phyloP scores from a whole-genome alignment of 2,113 vertebrate species.

The Dipodomys ordii region DNA sequence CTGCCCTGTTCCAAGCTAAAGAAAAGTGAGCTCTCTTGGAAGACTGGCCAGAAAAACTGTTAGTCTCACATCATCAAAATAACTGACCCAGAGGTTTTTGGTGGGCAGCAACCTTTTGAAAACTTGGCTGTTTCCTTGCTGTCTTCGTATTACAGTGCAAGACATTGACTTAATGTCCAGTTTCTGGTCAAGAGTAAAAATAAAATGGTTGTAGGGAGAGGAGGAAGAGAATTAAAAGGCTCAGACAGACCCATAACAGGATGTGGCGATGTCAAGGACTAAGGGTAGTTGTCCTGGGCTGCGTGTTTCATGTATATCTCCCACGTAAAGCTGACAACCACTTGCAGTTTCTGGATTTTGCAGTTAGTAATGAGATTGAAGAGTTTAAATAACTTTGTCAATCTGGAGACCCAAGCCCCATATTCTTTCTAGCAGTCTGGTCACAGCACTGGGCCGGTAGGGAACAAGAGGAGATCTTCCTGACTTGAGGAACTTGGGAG shows the following conservation, averaged over 20 bases:
- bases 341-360: neutral
- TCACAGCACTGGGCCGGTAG: neutral
- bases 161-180: neutral
- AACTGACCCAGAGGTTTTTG: neutral
- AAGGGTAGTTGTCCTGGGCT: neutral
- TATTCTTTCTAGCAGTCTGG: neutral
- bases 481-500: too few relatives aligned
- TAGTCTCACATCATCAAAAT: neutral
- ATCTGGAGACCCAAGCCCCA: neutral
- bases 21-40: neutral
- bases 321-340: neutral
- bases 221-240: neutral
- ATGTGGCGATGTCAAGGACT: neutral
- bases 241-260: neutral
- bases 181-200: neutral
- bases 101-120: neutral
- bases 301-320: neutral
- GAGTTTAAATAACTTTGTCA: neutral
- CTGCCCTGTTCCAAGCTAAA: neutral
- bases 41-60: neutral
- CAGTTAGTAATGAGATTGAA: neutral
- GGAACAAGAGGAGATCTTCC: neutral
- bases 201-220: neutral
- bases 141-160: neutral
- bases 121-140: conserved; percentile 8